Evolutionary conservation across 1,140 invertebrate genomes (phyloP), one percentile per base, ranked within the genome.

Genomic region (Orchesella cincta): DNA sequence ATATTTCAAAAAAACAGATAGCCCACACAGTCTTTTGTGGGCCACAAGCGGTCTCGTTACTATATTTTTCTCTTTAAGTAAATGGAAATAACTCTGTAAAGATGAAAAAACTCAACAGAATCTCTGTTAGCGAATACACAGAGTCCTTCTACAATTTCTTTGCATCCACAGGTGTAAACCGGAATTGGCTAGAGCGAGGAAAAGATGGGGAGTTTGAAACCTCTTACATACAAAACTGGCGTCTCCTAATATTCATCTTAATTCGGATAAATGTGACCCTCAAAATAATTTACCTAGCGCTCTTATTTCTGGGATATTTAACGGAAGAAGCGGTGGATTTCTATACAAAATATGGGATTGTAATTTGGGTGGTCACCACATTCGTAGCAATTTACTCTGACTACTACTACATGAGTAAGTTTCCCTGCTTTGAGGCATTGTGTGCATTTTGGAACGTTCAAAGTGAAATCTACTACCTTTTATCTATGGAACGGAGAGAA

Each of bases 131-230:
- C 54, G 14, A 16, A 8, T 57, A n/a, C 54, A 57, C 54, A 12
- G 54, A 57, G 54, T 57, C 54, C 12, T 57, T 57, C 26, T 57
- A 57, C 54, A 57, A 57, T 23, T 57, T 57, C n/a, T 57, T 57
- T 57, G 54, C 54, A 5, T 57, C 54, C 14, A 57, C 54, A 23
- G 54, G 54, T 5, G 26, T 57, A 16, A 57, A 26, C 23, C 54
- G 54, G 23, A 57, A 16, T 5, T 26, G 54, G 23, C 54, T 57
- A 5, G 26, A 23, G 3, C 54, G 54, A n/a, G 23, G 23, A n/a
- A 57, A 57, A 23, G 54, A 57, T 26, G 54, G 54, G 14, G 14
- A 57, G 23, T n/a, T 57, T 26, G 54, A n/a, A 26, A 26, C 54
- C 3, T 14, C 8, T 23, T 57, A 57, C 23, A 57, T 57, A 14